These are phyloP conservation scores for Astur gentilis DNA, from an alignment of 2,113 vertebrate species.

Conservation along the genomic window DNA sequence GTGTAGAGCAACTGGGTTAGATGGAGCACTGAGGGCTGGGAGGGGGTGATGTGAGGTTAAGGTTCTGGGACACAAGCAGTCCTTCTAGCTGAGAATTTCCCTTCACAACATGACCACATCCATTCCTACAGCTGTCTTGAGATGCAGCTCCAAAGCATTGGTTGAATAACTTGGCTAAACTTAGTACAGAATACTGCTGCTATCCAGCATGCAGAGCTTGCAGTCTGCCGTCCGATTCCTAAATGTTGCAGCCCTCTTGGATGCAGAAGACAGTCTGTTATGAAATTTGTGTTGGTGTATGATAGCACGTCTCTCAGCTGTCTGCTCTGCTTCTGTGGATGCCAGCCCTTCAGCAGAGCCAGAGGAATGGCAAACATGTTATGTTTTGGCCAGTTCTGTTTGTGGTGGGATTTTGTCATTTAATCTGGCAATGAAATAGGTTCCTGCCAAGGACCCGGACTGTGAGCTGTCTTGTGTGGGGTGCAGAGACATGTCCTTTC, in stretches of 20 bases:
- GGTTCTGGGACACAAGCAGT: background rate
- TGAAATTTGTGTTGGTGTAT: background rate
- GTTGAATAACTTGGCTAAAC: background rate
- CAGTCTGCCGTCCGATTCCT: background rate
- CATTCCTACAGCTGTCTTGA: background rate
- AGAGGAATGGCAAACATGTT: background rate
- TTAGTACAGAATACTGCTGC: background rate
- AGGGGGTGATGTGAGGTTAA: background rate
- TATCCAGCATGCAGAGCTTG: background rate
- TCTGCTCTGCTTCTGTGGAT: background rate
- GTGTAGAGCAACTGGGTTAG: background rate
- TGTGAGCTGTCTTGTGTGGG: background rate
- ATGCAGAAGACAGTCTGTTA: background rate
- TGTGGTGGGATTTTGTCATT: background rate
- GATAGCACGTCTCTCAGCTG: background rate
- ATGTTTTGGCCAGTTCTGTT: background rate
- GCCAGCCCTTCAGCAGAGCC: background rate
- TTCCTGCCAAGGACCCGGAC: background rate
- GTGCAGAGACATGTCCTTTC: background rate
- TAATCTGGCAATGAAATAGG: background rate
- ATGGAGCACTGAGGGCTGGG: background rate
- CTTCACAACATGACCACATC: background rate
- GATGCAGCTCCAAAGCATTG: background rate
- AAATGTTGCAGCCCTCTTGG: background rate
- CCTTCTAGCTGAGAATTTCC: background rate